A percentile compares a stretch with the other conserved stretches of the same genome.
Evolutionary conservation across 2,888 invertebrate genomes (phyloP).

Genomic region (Linnaemya vulpina): DNA sequence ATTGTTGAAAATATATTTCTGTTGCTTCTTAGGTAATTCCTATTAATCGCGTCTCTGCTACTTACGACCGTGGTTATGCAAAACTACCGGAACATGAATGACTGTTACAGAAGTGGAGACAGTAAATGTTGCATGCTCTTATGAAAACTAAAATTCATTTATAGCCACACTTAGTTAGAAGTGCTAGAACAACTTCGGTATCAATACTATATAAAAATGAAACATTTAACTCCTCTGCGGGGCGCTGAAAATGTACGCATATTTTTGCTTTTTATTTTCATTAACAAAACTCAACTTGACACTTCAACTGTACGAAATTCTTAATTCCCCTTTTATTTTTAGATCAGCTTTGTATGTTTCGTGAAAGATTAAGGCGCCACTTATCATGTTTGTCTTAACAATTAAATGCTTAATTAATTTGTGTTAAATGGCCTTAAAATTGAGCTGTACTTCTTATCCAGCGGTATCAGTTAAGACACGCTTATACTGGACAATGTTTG

Average conservation of each 20-base stretch:
- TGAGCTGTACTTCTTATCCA: slow-evolving; percentile 22
- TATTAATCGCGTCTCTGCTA: too few species aligned
- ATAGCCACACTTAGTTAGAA: too few species aligned
- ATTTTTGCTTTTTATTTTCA: not conserved
- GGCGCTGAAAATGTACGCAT: not conserved
- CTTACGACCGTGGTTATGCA: too few species aligned
- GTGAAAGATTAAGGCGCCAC: slow-evolving; percentile 53
- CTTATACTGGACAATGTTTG: slow-evolving; percentile 9
- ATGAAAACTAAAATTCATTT: too few species aligned
- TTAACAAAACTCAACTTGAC: not conserved
- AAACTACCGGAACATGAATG: too few species aligned
- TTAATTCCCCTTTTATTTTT: not conserved
- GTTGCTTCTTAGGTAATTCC: too few species aligned
- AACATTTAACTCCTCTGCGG: too few species aligned
- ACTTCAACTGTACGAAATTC: not conserved
- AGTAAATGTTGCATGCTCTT: too few species aligned
- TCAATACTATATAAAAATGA: too few species aligned
- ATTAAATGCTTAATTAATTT: slow-evolving; percentile 70
- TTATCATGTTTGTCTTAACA: slow-evolving; percentile 63
- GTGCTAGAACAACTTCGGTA: too few species aligned
- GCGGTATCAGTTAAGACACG: slow-evolving; percentile 17
- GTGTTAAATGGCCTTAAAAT: slow-evolving; percentile 64
- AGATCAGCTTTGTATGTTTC: not conserved
- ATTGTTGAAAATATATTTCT: too few species aligned
- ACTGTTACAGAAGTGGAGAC: too few species aligned